Percentiles rank a stretch among this genome's conserved stretches.
phyloP scores from a whole-genome alignment of 2,113 vertebrate genomes.

The Rhinoderma darwinii region DNA sequence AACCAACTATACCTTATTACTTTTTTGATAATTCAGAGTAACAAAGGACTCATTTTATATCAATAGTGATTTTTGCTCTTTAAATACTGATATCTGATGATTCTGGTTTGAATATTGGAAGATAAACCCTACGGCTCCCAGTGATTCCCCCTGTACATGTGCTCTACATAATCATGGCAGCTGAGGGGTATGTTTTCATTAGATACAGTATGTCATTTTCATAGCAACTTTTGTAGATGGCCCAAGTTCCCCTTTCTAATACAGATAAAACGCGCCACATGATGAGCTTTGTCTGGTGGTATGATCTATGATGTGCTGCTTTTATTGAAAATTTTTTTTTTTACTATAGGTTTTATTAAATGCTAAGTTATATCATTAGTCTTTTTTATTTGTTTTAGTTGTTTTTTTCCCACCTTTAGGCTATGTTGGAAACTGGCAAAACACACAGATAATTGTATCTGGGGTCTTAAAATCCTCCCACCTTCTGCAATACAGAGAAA shows the following conservation, averaged over 20 bases:
- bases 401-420: background rate
- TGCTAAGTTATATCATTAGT: background rate
- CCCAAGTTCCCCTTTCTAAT: slow-evolving; percentile 8
- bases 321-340: background rate
- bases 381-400: background rate
- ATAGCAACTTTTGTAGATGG: background rate
- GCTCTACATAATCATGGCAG: background rate
- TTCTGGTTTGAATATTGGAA: no score
- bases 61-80: no score
- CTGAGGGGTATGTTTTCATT: background rate
- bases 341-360: background rate
- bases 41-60: no score
- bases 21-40: no score
- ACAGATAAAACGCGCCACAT: background rate
- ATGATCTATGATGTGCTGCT: background rate
- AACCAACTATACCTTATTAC: no score
- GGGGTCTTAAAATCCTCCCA: background rate
- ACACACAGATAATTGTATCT: background rate
- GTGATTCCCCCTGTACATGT: background rate
- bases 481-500: background rate
- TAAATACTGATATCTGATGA: no score
- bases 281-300: background rate
- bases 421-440: background rate
- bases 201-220: background rate
- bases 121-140: no score